A percentile compares a stretch with the other conserved stretches of the same genome.
phyloP scores from a whole-genome alignment of 2,113 vertebrate species.

The Mustelus asterias region DNA sequence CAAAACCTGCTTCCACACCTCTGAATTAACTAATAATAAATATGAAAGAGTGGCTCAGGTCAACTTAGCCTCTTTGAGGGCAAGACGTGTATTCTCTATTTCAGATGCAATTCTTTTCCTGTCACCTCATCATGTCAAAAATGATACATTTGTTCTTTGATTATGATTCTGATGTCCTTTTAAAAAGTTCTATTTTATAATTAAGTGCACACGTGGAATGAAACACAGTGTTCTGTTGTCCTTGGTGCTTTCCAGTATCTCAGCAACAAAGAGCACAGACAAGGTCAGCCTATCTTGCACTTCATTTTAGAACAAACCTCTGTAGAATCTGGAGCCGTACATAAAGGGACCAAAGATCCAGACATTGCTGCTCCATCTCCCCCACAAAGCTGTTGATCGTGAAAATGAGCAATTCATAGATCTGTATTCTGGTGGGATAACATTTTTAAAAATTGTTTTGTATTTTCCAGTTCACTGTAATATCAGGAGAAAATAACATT shows the following conservation, averaged over 20 bases:
- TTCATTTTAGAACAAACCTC: neutral
- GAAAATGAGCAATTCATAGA: neutral
- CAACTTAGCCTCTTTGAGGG: neutral
- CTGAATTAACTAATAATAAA: neutral
- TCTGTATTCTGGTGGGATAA: neutral
- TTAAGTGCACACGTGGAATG: neutral
- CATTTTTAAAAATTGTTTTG: neutral
- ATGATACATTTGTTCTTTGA: neutral
- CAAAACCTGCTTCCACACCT: neutral
- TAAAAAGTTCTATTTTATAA: neutral
- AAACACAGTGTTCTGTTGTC: slow-evolving; percentile 14
- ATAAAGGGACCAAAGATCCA: neutral
- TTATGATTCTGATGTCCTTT: neutral
- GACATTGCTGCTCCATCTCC: neutral
- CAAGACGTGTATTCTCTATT: neutral
- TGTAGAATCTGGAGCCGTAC: neutral
- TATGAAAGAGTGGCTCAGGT: neutral
- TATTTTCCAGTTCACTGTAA: neutral
- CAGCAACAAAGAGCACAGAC: neutral
- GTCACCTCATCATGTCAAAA: neutral
- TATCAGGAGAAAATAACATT: neutral
- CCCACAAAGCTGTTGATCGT: neutral
- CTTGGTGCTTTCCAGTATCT: neutral
- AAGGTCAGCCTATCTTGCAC: neutral
- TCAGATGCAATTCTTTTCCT: neutral